Evolutionary conservation across 64 coral and sea anemone species (phyloP).

Genomic region (Orbicella faveolata): DNA sequence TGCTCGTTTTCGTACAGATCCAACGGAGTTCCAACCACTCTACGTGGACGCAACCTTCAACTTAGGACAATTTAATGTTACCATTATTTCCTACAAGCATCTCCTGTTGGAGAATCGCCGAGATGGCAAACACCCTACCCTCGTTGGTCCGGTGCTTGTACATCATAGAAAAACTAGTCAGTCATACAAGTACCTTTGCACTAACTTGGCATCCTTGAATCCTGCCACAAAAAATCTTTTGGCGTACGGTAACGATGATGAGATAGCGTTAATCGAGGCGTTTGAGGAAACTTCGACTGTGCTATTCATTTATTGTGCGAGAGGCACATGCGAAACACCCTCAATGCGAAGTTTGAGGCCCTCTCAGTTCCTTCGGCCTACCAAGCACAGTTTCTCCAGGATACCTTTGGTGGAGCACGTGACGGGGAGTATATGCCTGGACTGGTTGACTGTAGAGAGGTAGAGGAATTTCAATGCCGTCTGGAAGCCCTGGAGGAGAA

Average conservation of each 20-base stretch:
- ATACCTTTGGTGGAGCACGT: background rate
- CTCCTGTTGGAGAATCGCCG: conserved; percentile 37
- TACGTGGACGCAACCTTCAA: too few relatives aligned
- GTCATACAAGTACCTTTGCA: conserved; percentile 40
- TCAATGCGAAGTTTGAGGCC: background rate
- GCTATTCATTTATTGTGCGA: background rate
- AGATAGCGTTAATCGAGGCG: background rate
- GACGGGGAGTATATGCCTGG: background rate
- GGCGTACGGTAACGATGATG: background rate
- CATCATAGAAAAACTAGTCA: conserved; percentile 45
- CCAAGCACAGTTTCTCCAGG: background rate
- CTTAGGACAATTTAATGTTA: conserved; percentile 51
- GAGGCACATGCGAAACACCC: background rate
- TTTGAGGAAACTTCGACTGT: background rate
- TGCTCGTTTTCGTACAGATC: too few relatives aligned
- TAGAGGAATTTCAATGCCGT: background rate
- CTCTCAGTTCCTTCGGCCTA: background rate
- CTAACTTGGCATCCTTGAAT: conserved; percentile 16
- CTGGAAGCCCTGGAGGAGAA: background rate
- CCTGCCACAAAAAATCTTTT: background rate
- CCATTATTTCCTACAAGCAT: conserved; percentile 48
- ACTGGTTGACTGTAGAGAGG: background rate
- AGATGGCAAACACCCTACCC: conserved; percentile 29
- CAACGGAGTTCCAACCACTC: too few relatives aligned
- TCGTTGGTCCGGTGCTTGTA: conserved; percentile 52